Evolutionary conservation across 30 jellyfish, hydroid and myxozoan genomes (phyloP), one percentile per base, ranked within the genome.

Genomic region (Aurelia sp.): DNA sequence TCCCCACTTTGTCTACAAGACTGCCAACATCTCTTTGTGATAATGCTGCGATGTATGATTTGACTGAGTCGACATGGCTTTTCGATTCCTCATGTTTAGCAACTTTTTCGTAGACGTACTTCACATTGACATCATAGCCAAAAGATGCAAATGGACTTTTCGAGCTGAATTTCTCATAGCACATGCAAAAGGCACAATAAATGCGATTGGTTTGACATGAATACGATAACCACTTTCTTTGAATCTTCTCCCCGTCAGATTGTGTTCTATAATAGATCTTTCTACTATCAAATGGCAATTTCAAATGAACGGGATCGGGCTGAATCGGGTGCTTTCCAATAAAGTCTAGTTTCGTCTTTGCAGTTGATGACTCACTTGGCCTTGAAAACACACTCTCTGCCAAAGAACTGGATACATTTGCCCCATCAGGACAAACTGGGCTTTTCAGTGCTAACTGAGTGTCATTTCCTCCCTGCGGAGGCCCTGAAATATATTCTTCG

Each of bases 241-340:
- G 60, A 11, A 77, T 57, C 37, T 37, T 57, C 84, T 62, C 78
- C 33, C 88, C 88, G 3, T 57, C 78, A 55, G 88, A 40, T 62
- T 77, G 78, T 59, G 81, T 61, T 61, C 88, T 77, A 61, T 55
- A 61, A 15, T 58, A 74, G 79, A 74, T 10, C 86, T 74, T 77
- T 21, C 2, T 61, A 4, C 57, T 6, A 77, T 77, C 78, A 55
- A 77, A 59, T 77, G 78, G 78, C 16, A 57, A 55, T 55, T 58
- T 6, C 6, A 7, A 33, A 19, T 27, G 12, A 18, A 57, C 35
- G 31, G 66, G 88, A 30, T 77, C 30, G 27, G 88, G 81, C 21
- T 70, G 81, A 4, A 70, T 70, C 50, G 81, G 69, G 8, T 59
- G 69, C 33, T 27, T 27, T 27, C 33, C 33, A 2, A 27, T 27